Conservation (phyloP, 2,888 invertebrate genomes). For the Agrotis clavis region DNA sequence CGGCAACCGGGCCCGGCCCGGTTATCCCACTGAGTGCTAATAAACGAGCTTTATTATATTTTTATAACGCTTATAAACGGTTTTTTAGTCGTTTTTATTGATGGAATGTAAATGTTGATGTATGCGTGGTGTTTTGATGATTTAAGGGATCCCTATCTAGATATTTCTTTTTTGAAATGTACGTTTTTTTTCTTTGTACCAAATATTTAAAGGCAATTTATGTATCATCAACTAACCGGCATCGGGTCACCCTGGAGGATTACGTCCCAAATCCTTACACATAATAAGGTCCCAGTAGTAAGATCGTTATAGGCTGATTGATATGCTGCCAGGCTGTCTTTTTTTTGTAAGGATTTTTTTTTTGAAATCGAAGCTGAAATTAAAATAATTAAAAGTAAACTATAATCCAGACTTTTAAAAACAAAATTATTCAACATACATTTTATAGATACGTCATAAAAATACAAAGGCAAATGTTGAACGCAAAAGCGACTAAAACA, state of each 20-base stretch:
- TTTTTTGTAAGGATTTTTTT: too few relatives aligned
- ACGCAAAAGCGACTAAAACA: constrained; percentile 26
- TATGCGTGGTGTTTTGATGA: constrained; percentile 1
- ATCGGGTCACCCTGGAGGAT: too few relatives aligned
- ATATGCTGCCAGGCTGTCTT: too few relatives aligned
- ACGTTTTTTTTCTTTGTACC: too few relatives aligned
- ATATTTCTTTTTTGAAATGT: too few relatives aligned
- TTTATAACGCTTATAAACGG: constrained; percentile 53
- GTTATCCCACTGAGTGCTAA: constrained; percentile 55
- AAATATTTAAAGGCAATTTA: too few relatives aligned
- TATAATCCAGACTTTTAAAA: background rate
- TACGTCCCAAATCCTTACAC: too few relatives aligned
- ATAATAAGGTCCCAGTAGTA: too few relatives aligned
- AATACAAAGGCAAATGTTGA: constrained; percentile 3
- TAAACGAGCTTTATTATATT: constrained; percentile 60
- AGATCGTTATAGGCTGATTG: too few relatives aligned
- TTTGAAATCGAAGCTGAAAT: too few relatives aligned
- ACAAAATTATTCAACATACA: background rate
- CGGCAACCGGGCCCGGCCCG: constrained; percentile 33
- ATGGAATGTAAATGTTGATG: constrained; percentile 19
- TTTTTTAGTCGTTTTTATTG: constrained; percentile 50
- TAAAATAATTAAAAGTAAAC: too few relatives aligned
- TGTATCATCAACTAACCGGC: too few relatives aligned
- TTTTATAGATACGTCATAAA: constrained; percentile 1
- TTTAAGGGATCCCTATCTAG: background rate